These are phyloP conservation scores for Sinocyclocheilus maitianheensis DNA, from an alignment of 2,113 vertebrate species.

Conservation along the genomic window DNA sequence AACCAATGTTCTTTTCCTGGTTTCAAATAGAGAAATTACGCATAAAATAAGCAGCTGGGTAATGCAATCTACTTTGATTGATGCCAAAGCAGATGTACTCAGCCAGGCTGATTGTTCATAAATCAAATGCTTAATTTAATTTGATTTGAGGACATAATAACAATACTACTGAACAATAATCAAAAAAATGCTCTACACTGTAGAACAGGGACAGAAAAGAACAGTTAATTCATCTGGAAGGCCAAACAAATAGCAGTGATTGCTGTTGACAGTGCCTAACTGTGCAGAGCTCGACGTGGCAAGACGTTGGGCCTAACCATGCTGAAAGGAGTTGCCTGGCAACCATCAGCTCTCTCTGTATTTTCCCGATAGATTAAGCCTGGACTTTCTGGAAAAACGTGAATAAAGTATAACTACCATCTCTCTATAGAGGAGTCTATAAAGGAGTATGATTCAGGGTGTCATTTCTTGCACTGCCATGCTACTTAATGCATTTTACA, in stretches of 20 bases:
- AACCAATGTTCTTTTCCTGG: neutral
- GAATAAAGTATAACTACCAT: conserved; percentile 1
- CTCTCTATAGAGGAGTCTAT: neutral
- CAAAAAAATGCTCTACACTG: neutral
- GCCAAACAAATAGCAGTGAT: conserved; percentile 37
- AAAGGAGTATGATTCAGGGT: neutral
- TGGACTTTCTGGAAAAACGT: conserved; percentile 14
- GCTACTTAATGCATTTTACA: neutral
- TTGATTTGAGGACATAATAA: conserved; percentile 21
- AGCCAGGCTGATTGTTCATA: neutral
- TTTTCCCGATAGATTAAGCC: conserved; percentile 13
- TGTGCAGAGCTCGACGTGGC: conserved; percentile 42
- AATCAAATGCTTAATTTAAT: conserved; percentile 17
- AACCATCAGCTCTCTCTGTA: conserved; percentile 46
- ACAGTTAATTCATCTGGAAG: conserved; percentile 45
- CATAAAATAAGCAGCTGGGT: neutral
- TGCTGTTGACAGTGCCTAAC: conserved; percentile 3
- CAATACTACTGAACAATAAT: conserved; percentile 19
- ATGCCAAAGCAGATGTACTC: conserved; percentile 26
- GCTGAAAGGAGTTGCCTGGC: conserved; percentile 57
- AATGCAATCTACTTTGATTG: conserved; percentile 23
- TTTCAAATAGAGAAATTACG: neutral
- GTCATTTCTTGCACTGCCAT: neutral
- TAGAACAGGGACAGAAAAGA: conserved; percentile 17
- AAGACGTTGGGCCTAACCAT: conserved; percentile 39